Percentiles rank a stretch among this genome's conserved stretches.
Evolutionary conservation across 2,113 vertebrate genomes (phyloP).

Genomic region (Crotophaga sulcirostris): DNA sequence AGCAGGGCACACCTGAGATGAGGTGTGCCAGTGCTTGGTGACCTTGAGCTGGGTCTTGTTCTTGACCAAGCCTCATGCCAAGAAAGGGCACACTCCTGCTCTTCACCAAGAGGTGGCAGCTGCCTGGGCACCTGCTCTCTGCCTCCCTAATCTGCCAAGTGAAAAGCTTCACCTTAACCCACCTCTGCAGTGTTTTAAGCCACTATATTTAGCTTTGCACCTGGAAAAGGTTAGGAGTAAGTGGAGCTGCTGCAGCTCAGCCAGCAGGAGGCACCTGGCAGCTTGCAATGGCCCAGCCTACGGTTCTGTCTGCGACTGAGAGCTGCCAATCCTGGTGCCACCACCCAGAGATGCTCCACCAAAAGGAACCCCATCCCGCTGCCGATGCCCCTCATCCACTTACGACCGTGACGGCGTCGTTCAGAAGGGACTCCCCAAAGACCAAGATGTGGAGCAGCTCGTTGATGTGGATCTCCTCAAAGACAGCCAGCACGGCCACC

Average conservation of each 20-base stretch:
- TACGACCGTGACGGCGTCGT: constrained; percentile 95
- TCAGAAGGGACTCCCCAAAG: constrained; percentile 96
- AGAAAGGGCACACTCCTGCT: not conserved
- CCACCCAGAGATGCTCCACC: not conserved
- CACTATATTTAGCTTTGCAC: not conserved
- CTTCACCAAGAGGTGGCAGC: not conserved
- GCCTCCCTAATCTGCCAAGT: not conserved
- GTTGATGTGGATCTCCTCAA: constrained; percentile 99
- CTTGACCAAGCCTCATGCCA: not conserved
- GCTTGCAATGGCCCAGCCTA: not conserved
- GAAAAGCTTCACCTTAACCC: not conserved
- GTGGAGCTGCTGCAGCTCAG: not conserved
- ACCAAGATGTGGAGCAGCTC: constrained; percentile 96
- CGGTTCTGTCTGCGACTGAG: accelerated
- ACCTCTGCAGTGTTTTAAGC: not conserved
- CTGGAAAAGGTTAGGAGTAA: not conserved
- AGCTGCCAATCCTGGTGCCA: not conserved
- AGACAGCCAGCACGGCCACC: constrained; percentile 94
- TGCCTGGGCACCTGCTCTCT: accelerated
- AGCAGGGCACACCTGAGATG: not conserved
- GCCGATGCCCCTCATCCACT: constrained; percentile 31
- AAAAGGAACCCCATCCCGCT: accelerated
- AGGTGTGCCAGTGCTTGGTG: not conserved
- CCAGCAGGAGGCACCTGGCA: not conserved
- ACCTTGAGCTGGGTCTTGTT: not conserved